Percentiles rank a stretch among this genome's conserved stretches.
Evolutionary conservation across 2,797 vertebrate genomes (phyloP).

Genomic region (Agapornis canus): DNA sequence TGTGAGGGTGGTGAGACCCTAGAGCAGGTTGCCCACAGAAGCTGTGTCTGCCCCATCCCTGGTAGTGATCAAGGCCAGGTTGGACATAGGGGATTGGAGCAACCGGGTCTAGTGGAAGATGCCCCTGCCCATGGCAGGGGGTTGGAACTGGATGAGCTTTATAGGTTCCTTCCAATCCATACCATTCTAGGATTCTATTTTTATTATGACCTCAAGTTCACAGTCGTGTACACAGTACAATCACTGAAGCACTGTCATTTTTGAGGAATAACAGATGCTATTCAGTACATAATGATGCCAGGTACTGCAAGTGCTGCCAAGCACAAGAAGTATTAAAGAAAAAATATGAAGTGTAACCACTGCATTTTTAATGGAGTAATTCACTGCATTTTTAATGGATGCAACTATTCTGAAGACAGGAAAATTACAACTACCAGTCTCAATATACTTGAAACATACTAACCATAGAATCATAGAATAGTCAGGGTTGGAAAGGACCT

Average conservation of each 20-base stretch:
- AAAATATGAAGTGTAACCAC: background rate
- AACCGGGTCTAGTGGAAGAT: background rate
- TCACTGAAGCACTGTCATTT: background rate
- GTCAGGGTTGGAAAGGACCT: no score
- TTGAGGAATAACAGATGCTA: background rate
- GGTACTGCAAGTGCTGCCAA: background rate
- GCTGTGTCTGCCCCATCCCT: background rate
- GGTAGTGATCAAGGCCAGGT: background rate
- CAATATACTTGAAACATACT: background rate
- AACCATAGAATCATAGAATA: background rate
- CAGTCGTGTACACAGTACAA: background rate
- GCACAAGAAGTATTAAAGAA: background rate
- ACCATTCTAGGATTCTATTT: background rate
- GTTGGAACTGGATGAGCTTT: background rate
- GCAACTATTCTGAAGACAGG: background rate
- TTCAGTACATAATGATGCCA: fast-evolving
- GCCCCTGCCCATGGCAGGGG: background rate
- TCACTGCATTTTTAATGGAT: background rate
- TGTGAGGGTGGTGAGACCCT: background rate
- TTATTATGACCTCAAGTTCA: background rate
- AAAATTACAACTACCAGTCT: background rate
- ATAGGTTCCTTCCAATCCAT: background rate
- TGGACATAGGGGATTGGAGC: background rate
- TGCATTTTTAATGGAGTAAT: background rate
- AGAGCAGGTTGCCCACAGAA: background rate